Evolutionary conservation across 2,888 invertebrate species (phyloP).

Genomic region (Polymixis flavicincta): DNA sequence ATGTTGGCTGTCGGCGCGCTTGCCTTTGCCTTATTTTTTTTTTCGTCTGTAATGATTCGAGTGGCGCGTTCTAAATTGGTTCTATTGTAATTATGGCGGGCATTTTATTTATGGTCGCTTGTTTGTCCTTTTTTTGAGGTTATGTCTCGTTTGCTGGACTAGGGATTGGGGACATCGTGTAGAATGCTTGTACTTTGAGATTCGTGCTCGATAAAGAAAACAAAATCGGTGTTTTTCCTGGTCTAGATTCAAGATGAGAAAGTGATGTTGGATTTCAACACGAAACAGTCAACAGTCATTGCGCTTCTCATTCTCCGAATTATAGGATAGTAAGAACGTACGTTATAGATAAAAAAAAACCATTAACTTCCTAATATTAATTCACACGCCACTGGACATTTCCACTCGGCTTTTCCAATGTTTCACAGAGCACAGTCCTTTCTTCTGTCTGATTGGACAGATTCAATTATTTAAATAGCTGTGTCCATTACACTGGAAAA

Average conservation of each 20-base stretch:
- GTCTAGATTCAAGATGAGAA: not conserved
- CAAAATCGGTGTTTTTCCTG: not conserved
- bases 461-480: slow-evolving; percentile 51
- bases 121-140: slow-evolving; percentile 50
- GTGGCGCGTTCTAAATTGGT: slow-evolving; percentile 75
- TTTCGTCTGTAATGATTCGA: slow-evolving; percentile 67
- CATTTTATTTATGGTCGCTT: slow-evolving; percentile 57
- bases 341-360: not conserved
- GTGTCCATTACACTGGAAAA: slow-evolving; percentile 32
- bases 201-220: not conserved
- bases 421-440: slow-evolving; percentile 24
- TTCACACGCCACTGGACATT: slow-evolving; percentile 40
- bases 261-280: too few relatives aligned
- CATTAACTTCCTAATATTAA: slow-evolving; percentile 21
- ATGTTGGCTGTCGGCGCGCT: slow-evolving; percentile 74
- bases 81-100: slow-evolving; percentile 71
- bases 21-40: slow-evolving; percentile 72
- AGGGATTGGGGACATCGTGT: slow-evolving; percentile 16
- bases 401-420: slow-evolving; percentile 32
- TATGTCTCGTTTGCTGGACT: slow-evolving; percentile 26
- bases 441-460: slow-evolving; percentile 36
- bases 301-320: too few relatives aligned
- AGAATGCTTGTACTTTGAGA: not conserved
- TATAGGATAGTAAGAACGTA: not conserved
- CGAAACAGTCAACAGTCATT: too few relatives aligned